A percentile compares a stretch with the other conserved stretches of the same genome.
Evolutionary conservation across 2,888 invertebrate species (phyloP).

Genomic region (Diabrotica balteata): DNA sequence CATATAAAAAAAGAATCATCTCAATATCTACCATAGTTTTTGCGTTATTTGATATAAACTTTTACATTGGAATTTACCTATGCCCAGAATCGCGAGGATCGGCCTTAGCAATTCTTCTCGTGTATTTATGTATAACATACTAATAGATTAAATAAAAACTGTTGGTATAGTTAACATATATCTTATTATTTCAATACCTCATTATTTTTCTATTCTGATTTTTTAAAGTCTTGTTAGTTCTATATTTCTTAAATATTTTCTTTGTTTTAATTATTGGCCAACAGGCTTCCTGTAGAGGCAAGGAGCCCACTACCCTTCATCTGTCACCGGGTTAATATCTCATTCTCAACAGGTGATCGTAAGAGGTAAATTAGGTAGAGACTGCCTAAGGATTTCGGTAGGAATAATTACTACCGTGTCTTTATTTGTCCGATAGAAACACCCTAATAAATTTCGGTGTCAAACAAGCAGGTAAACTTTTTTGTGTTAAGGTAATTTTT

Average conservation of each 20-base stretch:
- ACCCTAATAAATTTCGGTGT: constrained; percentile 21
- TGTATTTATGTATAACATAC: no score
- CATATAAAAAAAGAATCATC: no score
- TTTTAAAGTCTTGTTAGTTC: no score
- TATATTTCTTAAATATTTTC: background rate
- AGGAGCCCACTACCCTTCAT: constrained; percentile 9
- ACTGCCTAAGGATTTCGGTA: constrained; percentile 13
- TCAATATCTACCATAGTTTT: no score
- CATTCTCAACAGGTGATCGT: constrained; percentile 27
- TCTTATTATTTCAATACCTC: no score
- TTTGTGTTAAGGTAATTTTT: background rate
- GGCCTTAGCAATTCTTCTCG: no score
- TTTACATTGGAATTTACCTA: no score
- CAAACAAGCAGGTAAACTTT: constrained; percentile 10
- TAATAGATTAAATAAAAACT: no score
- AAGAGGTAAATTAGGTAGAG: constrained; percentile 23
- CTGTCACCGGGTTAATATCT: constrained; percentile 23
- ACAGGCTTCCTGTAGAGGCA: background rate
- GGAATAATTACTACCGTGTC: constrained; percentile 27
- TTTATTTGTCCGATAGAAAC: constrained; percentile 19
- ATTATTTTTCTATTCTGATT: no score
- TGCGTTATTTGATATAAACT: no score
- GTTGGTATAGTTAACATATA: no score
- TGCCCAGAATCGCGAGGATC: no score
- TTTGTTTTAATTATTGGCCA: background rate